phyloP scores from a whole-genome alignment of 2,113 vertebrate species.

The Labeo rohita region DNA sequence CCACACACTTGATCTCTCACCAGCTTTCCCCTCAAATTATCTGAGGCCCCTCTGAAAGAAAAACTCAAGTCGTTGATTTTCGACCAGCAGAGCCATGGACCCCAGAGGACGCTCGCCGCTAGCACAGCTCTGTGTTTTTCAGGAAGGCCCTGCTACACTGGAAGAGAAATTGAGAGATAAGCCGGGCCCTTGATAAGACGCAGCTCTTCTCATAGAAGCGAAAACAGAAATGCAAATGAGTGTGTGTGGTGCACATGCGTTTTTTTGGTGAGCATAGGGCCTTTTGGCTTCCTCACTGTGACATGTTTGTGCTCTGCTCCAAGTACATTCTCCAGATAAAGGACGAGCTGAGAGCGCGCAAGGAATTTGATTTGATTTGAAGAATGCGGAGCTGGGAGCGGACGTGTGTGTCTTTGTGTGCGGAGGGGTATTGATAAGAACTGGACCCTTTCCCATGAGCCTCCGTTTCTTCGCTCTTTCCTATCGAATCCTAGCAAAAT shows the following conservation, averaged over 20 bases:
- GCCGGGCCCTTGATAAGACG: slow-evolving; percentile 69
- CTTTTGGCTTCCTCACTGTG: slow-evolving; percentile 73
- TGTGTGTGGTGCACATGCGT: slow-evolving; percentile 45
- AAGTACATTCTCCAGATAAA: slow-evolving; percentile 82
- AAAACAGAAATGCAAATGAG: slow-evolving; percentile 73
- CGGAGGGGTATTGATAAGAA: slow-evolving; percentile 66
- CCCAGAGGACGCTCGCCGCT: slow-evolving; percentile 49
- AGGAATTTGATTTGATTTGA: slow-evolving; percentile 81
- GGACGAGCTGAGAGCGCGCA: slow-evolving; percentile 71
- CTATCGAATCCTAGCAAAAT: slow-evolving; percentile 12
- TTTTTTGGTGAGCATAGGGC: slow-evolving; percentile 48
- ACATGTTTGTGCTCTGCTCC: slow-evolving; percentile 79
- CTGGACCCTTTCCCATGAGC: slow-evolving; percentile 65
- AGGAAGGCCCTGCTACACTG: slow-evolving; percentile 73
- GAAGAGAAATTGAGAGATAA: slow-evolving; percentile 79
- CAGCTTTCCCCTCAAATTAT: slow-evolving; percentile 54
- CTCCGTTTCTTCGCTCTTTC: slow-evolving; percentile 49
- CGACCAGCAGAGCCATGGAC: slow-evolving; percentile 58
- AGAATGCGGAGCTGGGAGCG: slow-evolving; percentile 74
- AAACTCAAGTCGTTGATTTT: slow-evolving; percentile 41
- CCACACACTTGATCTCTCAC: slow-evolving; percentile 57
- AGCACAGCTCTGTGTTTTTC: slow-evolving; percentile 74
- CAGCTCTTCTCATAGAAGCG: slow-evolving; percentile 56
- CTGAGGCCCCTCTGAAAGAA: slow-evolving; percentile 55
- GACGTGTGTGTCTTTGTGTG: slow-evolving; percentile 68